Percentiles rank a stretch among this genome's conserved stretches.
These are phyloP conservation scores for Oryzias sinensis DNA, from an alignment of 2,797 vertebrate genomes.

Conservation along the genomic window DNA sequence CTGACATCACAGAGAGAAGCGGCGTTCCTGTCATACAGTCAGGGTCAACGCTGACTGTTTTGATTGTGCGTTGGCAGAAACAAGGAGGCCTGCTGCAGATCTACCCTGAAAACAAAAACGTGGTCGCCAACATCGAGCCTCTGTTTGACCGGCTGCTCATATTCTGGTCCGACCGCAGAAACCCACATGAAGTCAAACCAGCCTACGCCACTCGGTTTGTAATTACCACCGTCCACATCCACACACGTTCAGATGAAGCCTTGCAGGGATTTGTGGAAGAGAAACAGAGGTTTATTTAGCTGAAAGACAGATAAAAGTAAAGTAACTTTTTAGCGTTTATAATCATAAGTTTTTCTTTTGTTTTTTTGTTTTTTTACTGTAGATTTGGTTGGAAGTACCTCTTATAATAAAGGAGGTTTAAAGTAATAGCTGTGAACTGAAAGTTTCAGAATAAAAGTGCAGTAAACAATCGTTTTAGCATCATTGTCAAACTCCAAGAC, in stretches of 20 bases:
- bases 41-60: neutral
- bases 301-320: too few species aligned
- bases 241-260: neutral
- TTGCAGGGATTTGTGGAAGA: neutral
- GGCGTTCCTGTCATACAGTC: too few species aligned
- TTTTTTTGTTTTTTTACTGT: too few species aligned
- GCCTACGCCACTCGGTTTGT: conserved; percentile 86
- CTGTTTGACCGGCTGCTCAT: conserved; percentile 85
- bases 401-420: too few species aligned
- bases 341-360: too few species aligned
- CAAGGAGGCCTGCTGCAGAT: conserved; percentile 90
- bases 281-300: too few species aligned
- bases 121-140: conserved; percentile 88
- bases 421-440: too few species aligned
- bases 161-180: conserved; percentile 93
- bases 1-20: too few species aligned
- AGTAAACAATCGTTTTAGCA: too few species aligned
- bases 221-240: neutral
- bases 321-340: too few species aligned
- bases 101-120: conserved; percentile 85
- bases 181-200: conserved; percentile 92
- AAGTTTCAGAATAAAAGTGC: too few species aligned
- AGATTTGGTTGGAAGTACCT: too few species aligned
- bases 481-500: neutral
- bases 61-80: conserved; percentile 58